These are phyloP conservation scores for Sciurus niger DNA, from an alignment of 2,113 vertebrate genomes.

Conservation along the genomic window DNA sequence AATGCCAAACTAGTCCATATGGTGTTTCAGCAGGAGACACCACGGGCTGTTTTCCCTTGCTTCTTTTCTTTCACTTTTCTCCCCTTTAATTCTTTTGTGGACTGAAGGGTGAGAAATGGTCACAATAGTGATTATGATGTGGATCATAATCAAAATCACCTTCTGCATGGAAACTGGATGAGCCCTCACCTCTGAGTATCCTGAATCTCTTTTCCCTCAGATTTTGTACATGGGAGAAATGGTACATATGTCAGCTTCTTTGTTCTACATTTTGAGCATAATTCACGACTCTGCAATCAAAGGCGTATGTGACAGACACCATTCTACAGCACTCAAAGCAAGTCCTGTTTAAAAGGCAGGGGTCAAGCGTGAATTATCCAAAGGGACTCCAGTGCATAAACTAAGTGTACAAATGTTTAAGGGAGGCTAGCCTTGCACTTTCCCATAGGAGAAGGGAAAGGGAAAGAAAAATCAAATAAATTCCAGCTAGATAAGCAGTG, in stretches of 20 bases:
- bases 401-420: conserved; percentile 70
- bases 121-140: neutral
- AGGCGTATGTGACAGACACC: neutral
- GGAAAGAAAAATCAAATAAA: conserved; percentile 69
- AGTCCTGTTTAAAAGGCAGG: conserved; percentile 42
- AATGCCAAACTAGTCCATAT: neutral
- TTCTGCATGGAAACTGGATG: neutral
- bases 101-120: neutral
- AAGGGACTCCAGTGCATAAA: conserved; percentile 46
- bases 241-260: neutral
- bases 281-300: neutral
- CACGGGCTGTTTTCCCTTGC: neutral
- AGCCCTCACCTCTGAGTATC: neutral
- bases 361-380: conserved; percentile 73
- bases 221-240: neutral
- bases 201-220: neutral
- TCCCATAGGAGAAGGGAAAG: conserved; percentile 58
- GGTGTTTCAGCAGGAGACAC: neutral
- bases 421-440: conserved; percentile 66
- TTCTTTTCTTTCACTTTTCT: conserved; percentile 17
- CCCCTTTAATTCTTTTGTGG: neutral
- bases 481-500: conserved; percentile 80
- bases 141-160: neutral
- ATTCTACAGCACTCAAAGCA: neutral
- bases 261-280: conserved; percentile 15